Conservation (phyloP, 2,888 invertebrate genomes). For the Hypomecis punctinalis region DNA sequence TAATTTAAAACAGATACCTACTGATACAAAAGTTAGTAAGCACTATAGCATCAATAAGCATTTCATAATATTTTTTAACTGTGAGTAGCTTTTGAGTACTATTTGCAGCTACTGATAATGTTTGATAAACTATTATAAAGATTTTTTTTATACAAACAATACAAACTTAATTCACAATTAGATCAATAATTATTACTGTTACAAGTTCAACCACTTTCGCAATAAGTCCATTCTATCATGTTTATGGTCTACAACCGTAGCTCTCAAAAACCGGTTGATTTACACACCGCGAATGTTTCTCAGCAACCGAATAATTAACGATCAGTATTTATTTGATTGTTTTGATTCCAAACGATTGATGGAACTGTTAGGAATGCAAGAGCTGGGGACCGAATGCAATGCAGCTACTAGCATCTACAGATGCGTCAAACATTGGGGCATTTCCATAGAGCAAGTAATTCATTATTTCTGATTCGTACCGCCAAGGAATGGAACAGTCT, state of each 20-base stretch:
- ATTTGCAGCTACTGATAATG: not conserved
- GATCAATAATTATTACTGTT: not conserved
- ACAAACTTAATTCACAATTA: not conserved
- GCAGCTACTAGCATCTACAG: conserved; percentile 3
- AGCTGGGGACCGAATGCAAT: conserved; percentile 1
- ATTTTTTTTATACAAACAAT: too few species aligned
- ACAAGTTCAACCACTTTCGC: not conserved
- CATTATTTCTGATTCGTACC: too few species aligned
- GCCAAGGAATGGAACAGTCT: too few species aligned
- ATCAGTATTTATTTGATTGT: conserved; percentile 79
- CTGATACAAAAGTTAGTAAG: too few species aligned
- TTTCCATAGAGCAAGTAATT: not conserved
- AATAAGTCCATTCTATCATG: conserved; percentile 2
- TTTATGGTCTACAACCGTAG: conserved; percentile 44
- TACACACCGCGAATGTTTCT: conserved; percentile 76
- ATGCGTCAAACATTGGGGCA: conserved; percentile 24
- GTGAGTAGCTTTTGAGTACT: not conserved
- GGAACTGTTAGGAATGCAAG: conserved; percentile 44
- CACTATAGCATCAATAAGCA: too few species aligned
- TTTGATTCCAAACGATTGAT: conserved; percentile 78
- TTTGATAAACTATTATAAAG: not conserved
- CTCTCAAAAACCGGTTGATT: conserved; percentile 63
- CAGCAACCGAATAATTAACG: conserved; percentile 78
- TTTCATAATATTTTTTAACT: too few species aligned
- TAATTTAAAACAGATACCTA: too few species aligned